Conservation (phyloP, 2,888 invertebrate genomes). For the Psylliodes chrysocephalus region DNA sequence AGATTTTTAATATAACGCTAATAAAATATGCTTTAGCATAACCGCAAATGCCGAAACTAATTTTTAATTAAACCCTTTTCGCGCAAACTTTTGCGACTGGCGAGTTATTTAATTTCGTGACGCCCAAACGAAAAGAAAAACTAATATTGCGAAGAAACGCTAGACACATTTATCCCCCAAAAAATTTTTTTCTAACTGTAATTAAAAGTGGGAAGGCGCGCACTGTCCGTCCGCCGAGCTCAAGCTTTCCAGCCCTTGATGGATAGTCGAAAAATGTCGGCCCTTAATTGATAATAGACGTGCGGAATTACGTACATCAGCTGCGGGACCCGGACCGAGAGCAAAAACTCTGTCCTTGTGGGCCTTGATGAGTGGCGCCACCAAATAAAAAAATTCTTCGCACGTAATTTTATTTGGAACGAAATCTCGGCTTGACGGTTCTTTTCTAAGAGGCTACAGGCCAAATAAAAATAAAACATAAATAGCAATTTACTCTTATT, state of each 20-base stretch:
- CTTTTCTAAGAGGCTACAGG: no score
- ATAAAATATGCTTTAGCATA: no score
- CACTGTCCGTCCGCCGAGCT: background rate
- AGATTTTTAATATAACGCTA: no score
- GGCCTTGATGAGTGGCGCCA: background rate
- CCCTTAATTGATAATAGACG: conserved; percentile 2
- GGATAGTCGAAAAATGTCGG: conserved; percentile 1
- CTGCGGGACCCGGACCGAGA: background rate
- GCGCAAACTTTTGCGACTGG: background rate
- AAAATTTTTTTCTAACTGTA: conserved; percentile 9
- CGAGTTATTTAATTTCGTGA: conserved; percentile 19
- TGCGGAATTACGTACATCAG: background rate
- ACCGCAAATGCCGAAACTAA: conserved; percentile 3
- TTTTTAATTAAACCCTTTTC: conserved; percentile 6
- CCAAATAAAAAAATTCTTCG: background rate
- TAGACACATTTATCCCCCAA: conserved; percentile 11
- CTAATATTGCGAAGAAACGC: conserved; percentile 11
- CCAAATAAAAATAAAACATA: no score
- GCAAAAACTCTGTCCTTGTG: background rate
- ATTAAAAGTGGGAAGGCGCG: conserved; percentile 1
- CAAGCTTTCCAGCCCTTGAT: background rate
- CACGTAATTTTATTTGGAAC: background rate
- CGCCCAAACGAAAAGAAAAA: conserved; percentile 15
- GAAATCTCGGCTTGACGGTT: background rate
- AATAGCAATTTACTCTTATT: no score